Evolutionary conservation across 2,113 vertebrate genomes (phyloP).

Genomic region (Aphelocoma coerulescens): DNA sequence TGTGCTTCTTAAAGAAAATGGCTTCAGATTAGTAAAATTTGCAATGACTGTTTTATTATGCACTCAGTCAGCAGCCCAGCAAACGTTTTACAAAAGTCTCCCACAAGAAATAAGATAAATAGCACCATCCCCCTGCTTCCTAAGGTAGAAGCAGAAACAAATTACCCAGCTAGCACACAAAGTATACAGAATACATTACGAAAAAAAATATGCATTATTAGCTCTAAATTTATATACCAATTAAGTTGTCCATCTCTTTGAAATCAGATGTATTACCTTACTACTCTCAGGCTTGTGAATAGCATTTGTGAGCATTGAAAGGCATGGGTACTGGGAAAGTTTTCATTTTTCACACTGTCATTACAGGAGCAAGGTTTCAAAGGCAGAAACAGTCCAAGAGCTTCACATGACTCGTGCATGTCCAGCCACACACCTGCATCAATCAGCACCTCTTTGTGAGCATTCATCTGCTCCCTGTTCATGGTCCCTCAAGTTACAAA

Average conservation of each 20-base stretch:
- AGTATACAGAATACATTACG: not conserved
- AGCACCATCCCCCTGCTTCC: not conserved
- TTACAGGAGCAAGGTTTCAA: not conserved
- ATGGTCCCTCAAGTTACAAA: not conserved
- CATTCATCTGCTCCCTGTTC: not conserved
- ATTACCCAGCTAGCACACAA: not conserved
- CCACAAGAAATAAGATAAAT: slow-evolving; percentile 38
- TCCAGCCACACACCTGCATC: not conserved
- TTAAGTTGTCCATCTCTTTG: slow-evolving; percentile 48
- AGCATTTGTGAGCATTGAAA: not conserved
- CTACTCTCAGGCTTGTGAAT: not conserved
- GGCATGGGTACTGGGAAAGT: not conserved
- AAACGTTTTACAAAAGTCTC: not conserved
- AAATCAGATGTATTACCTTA: slow-evolving; percentile 39
- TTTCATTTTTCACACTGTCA: not conserved
- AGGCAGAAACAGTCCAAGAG: not conserved
- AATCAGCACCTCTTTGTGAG: not conserved
- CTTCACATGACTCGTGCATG: not conserved
- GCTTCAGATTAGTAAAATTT: slow-evolving; percentile 30
- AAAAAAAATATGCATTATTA: slow-evolving; percentile 16
- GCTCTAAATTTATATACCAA: slow-evolving; percentile 36
- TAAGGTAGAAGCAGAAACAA: slow-evolving; percentile 18
- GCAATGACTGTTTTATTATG: not conserved
- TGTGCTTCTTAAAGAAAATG: not conserved
- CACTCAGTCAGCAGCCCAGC: not conserved